Base-by-base conservation (phyloP, 2,797 vertebrate genomes). In the Bradypus variegatus region DNA sequence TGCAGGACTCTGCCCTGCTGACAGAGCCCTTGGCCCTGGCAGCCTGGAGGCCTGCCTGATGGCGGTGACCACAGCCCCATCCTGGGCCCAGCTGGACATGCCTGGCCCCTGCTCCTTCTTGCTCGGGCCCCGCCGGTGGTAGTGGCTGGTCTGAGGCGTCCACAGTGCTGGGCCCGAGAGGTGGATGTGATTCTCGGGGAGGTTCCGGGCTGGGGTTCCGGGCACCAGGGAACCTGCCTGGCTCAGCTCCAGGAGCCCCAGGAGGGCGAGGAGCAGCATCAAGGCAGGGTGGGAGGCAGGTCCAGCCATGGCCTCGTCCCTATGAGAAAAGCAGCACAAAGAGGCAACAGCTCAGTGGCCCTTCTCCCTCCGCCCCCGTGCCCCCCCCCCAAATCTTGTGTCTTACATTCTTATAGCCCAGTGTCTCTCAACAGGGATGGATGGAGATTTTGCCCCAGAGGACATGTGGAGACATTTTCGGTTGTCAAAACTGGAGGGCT, bases 121-220 rank as follows among this genome's bases (percentile, higher is more conserved):
- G 97, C 82, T 92, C 85, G 89, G 64, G 69, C 98, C 97, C 33
- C 97, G 97, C 82, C 96, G 96, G 72, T 96, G 96, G 21, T 97
- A 97, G 62, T 97, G 96, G 23, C 96, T 91, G 3, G 96, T 94
- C 55, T 94, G 96, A 89, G 97, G 97, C 2, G 48, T 84, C 96
- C 97, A 97, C 19, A 92, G 84, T 5, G 97, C 98, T 23, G 97
- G 97, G 88, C 97, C 97, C 64, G 98, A 98, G 14, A 98, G 97
- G 91, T 95, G 94, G 80, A 98, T 97, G 95, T 91, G 96, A 25
- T 81, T 96, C 92, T 97, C 96, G 0, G 97, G 96, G 31, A 89
- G 87, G 58, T 90, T 96, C 95, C 81, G 92, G 27, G 95, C 91
- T 41, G 95, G 94, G 2, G 93, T 93, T 33, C n/a, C 93, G 2